Base-by-base conservation (phyloP, 2,113 vertebrate species). In the Corapipo altera region DNA sequence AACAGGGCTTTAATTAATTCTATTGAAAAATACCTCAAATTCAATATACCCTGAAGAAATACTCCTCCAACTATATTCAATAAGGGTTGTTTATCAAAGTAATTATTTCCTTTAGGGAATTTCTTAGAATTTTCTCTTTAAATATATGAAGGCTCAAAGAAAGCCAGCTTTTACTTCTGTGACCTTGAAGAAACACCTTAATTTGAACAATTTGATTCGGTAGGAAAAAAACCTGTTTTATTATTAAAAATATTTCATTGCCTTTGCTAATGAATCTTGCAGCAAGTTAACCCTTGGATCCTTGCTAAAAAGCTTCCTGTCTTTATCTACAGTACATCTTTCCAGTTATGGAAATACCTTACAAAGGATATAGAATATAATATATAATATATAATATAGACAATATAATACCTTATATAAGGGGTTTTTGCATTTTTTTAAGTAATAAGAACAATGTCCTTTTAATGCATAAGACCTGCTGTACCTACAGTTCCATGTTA, bases 1-100 rank as follows among this genome's bases (percentile, higher is more conserved):
- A 95, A 91, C 48, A 88, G 33, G 59, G 12, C 32, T 93, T 96
- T 97, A 97, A 97, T 97, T 97, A 96, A 96, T 97, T 97, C 72
- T 11, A 88, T 83, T 96, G 96, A 94, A 91, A 97, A 97, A 80
- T 73, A 95, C 49, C 92, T 96, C 93, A 95, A 89, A 92, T 78
- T 33, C 55, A 95, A 79, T 59, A 57, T 65, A 96, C 74, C 86
- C 61, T 74, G 77, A 96, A 97, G 95, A 95, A 95, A 95, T 88
- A 73, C 32, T 85, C 59, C 71, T 96, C 78, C 49, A 93, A 93
- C 73, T 82, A 78, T 90, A 85, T 96, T 95, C 94, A 95, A 77
- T 96, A 97, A 96, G 89, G 13, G 69, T 81, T 97, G 49, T 97
- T 97, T 97, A 89, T 96, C 81, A 97, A 95, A 95, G 43, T 96